Base-by-base conservation (phyloP, 2,797 vertebrate genomes). In the Rhabdomys pumilio region DNA sequence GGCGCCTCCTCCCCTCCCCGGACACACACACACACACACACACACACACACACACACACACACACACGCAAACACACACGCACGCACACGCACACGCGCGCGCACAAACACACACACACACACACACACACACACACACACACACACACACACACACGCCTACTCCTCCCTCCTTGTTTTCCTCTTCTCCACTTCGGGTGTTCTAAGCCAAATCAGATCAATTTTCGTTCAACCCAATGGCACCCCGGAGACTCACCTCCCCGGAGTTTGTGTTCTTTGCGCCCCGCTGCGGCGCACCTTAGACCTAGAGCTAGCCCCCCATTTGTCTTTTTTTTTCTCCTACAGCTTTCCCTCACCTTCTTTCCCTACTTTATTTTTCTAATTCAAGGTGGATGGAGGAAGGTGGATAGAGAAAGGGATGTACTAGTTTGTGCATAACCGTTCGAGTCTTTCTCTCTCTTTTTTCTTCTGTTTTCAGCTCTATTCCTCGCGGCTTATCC, bases 181-280 rank as follows among this genome's bases (percentile, higher is more conserved):
- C 61, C 53, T 20, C 69, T 41, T 41, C 63, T 55, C 41, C 26
- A 69, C 88, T 63, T 41, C 0, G 63, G 79, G 73, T n/a, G 83
- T 89, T 92, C 44, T 69, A 89, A 93, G 72, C n/a, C 85, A 93
- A 91, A 89, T 86, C n/a, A 44, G 87, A 96, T 93, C 93, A 17
- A 50, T 91, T 63, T 94, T 59, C 38, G 31, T 79, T 91, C 81
- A 87, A 93, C 53, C 89, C 75, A 7, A 2, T 24, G 90, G 76
- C 55, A 41, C 34, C 86, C 50, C 11, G 4, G 61, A 55, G 86
- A n/a, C 69, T 94, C 38, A 15, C 20, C 47, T 13, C 19, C 76
- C 3, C 1, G 15, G 89, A 95, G 47, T 83, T 31, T 15, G 86
- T 6, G 41, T 61, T 85, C 89, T 82, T 41, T 83, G 93, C 67